A percentile compares a stretch with the other conserved stretches of the same genome.
Conservation (phyloP, 2,888 invertebrate genomes). For the Zeuzera pyrina region DNA sequence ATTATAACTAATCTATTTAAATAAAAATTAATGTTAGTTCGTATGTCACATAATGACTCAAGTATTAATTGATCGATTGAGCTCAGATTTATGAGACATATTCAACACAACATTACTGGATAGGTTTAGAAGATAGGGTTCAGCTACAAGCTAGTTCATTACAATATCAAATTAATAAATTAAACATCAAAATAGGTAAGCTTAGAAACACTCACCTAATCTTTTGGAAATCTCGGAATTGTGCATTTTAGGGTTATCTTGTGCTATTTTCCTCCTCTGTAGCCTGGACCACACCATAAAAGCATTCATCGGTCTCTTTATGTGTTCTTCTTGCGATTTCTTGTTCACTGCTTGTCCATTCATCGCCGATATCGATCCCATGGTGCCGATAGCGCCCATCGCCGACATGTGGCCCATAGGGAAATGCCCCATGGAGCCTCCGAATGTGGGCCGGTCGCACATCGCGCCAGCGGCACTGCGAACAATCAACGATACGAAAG, state of each 20-base stretch:
- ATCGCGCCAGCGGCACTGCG: constrained; percentile 81
- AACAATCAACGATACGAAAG: no score
- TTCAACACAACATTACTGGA: no score
- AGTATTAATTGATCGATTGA: no score
- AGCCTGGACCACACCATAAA: constrained; percentile 98
- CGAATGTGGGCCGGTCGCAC: constrained; percentile 78
- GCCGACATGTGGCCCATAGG: constrained; percentile 69
- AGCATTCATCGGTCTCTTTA: constrained; percentile 98
- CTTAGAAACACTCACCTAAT: constrained; percentile 76
- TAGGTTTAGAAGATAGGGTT: no score
- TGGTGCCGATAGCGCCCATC: constrained; percentile 71
- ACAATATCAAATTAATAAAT: background rate
- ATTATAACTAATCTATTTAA: no score
- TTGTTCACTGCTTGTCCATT: constrained; percentile 67
- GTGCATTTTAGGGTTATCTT: constrained; percentile 99
- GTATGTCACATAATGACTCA: no score
- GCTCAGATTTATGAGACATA: no score
- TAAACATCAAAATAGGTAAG: background rate
- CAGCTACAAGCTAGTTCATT: no score
- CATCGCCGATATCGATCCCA: constrained; percentile 71
- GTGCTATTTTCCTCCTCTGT: constrained; percentile 94
- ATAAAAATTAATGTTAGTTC: no score
- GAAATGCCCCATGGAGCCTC: constrained; percentile 73
- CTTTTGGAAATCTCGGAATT: constrained; percentile 97
- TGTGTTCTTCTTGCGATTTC: constrained; percentile 85